A percentile compares a stretch with the other conserved stretches of the same genome.
These are phyloP conservation scores for Cyclopterus lumpus DNA, from an alignment of 2,797 vertebrate genomes.

Conservation along the genomic window DNA sequence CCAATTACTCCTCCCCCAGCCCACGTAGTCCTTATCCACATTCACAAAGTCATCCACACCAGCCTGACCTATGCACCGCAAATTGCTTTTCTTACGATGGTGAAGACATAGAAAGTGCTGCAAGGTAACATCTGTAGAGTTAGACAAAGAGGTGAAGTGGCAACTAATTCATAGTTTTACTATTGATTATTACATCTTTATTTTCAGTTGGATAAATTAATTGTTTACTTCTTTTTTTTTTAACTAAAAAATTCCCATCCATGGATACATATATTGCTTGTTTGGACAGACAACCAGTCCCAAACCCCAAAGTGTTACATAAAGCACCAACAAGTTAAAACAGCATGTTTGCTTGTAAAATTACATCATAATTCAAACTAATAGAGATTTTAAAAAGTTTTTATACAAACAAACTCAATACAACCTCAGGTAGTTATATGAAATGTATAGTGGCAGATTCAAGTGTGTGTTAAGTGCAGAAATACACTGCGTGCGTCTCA, in stretches of 20 bases:
- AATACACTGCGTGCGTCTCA: not conserved
- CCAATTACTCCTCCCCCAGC: slow-evolving; percentile 60
- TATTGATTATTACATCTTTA: not conserved
- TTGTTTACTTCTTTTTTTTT: not conserved
- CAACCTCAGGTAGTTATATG: not conserved
- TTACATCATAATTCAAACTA: not conserved
- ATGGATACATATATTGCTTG: not conserved
- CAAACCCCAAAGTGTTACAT: not conserved
- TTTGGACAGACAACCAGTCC: not conserved
- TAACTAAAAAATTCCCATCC: not conserved
- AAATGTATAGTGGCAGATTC: not conserved
- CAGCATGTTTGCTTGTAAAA: not conserved
- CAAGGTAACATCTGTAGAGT: slow-evolving; percentile 13
- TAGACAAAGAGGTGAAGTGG: not conserved
- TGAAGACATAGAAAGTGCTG: slow-evolving; percentile 33
- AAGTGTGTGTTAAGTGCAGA: not conserved
- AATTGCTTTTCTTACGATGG: slow-evolving; percentile 43
- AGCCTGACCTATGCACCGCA: slow-evolving; percentile 33
- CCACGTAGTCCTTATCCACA: slow-evolving; percentile 35
- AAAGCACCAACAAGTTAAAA: not conserved
- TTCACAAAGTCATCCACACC: slow-evolving; percentile 63
- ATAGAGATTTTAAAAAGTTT: not conserved
- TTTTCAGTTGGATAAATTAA: not conserved
- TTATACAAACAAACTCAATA: not conserved
- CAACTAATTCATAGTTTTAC: not conserved